phyloP scores from a whole-genome alignment of 2,888 invertebrate species.

The Thecophora atra region DNA sequence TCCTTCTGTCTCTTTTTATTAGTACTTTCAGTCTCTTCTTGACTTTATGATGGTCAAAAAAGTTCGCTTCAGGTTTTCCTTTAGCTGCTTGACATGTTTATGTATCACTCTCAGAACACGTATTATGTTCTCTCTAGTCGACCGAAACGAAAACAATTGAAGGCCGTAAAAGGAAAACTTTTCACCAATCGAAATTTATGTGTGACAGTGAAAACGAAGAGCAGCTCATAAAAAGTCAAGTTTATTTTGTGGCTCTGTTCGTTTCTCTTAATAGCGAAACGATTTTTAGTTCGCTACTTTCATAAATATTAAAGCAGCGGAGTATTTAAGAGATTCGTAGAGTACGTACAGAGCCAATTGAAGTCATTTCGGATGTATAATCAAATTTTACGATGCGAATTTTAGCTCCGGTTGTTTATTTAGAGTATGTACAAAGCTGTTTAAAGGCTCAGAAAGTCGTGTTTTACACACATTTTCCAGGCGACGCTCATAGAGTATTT shows the following conservation, averaged over 20 bases:
- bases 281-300: background rate
- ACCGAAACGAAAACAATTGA: background rate
- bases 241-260: conserved; percentile 15
- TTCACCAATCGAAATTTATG: background rate
- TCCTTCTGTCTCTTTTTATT: no score
- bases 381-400: no score
- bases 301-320: no score
- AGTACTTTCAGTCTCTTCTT: background rate
- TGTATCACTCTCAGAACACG: background rate
- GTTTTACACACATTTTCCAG: no score
- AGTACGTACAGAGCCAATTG: no score
- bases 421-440: no score
- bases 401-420: no score
- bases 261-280: no score
- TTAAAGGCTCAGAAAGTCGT: no score
- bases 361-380: no score
- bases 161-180: conserved; percentile 3
- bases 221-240: background rate
- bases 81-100: background rate
- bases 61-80: background rate
- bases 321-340: no score
- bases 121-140: background rate
- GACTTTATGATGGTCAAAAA: background rate
- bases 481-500: no score
- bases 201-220: background rate